Evolutionary conservation across 2,113 vertebrate genomes (phyloP).

Genomic region (Taxidea taxus): DNA sequence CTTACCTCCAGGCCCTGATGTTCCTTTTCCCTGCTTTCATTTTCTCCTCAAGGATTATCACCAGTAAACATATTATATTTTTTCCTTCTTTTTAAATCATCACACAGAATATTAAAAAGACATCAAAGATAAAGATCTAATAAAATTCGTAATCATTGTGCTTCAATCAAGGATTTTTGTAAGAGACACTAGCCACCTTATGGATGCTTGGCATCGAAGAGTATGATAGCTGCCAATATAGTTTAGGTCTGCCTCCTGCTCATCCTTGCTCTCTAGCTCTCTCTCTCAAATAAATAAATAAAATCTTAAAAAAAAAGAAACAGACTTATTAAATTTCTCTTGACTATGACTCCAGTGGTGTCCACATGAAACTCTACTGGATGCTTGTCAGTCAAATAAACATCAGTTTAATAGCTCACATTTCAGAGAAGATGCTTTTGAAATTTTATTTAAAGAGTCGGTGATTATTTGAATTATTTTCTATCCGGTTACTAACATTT

Average conservation of each 20-base stretch:
- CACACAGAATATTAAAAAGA: not conserved
- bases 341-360: not conserved
- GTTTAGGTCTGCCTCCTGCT: not conserved
- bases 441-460: not conserved
- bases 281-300: not conserved
- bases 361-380: not conserved
- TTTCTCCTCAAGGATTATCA: not conserved
- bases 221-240: accelerated
- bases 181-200: not conserved
- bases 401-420: not conserved
- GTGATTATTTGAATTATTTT: not conserved
- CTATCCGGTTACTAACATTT: not conserved
- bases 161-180: not conserved
- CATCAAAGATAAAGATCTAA: not conserved
- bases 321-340: not conserved
- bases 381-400: not conserved
- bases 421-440: not conserved
- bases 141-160: not conserved
- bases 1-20: not conserved
- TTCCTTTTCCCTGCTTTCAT: not conserved
- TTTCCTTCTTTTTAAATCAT: not conserved
- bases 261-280: not conserved
- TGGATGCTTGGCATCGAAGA: not conserved
- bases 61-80: not conserved
- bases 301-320: not conserved